phyloP scores from a whole-genome alignment of 2,113 vertebrate species.

The Mustela lutreola region DNA sequence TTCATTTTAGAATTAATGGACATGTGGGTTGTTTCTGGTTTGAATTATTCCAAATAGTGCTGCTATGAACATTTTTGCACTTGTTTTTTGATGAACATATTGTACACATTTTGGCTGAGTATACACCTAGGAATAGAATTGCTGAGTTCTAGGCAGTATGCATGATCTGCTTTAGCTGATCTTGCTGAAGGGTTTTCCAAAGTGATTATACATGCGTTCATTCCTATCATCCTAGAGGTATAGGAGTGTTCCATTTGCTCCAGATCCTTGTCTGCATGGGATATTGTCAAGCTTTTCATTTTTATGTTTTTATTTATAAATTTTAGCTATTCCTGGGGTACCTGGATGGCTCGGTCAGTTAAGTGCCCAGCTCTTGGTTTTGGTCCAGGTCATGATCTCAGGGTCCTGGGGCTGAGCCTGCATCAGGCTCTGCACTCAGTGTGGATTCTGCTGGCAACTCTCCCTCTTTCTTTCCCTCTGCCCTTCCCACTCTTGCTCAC shows the following conservation, averaged over 20 bases:
- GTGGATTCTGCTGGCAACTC: no score
- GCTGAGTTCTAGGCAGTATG: neutral
- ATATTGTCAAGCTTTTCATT: neutral
- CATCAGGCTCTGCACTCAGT: no score
- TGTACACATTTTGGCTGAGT: neutral
- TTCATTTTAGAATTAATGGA: no score
- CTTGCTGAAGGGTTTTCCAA: neutral
- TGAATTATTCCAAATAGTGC: neutral
- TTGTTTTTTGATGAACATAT: neutral
- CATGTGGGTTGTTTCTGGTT: neutral
- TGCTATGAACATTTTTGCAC: neutral
- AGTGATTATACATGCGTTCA: neutral
- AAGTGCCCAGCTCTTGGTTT: no score
- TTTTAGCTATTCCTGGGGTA: neutral
- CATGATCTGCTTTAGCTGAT: neutral
- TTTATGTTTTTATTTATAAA: neutral
- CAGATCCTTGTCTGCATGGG: neutral
- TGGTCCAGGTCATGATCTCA: no score
- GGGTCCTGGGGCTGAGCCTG: no score
- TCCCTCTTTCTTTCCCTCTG: no score
- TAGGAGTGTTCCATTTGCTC: neutral
- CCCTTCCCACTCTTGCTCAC: no score
- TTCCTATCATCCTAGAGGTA: neutral
- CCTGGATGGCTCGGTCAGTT: no score
- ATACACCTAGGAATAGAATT: neutral